phyloP scores from a whole-genome alignment of 2,797 vertebrate species.

The Chromobotia macracanthus region DNA sequence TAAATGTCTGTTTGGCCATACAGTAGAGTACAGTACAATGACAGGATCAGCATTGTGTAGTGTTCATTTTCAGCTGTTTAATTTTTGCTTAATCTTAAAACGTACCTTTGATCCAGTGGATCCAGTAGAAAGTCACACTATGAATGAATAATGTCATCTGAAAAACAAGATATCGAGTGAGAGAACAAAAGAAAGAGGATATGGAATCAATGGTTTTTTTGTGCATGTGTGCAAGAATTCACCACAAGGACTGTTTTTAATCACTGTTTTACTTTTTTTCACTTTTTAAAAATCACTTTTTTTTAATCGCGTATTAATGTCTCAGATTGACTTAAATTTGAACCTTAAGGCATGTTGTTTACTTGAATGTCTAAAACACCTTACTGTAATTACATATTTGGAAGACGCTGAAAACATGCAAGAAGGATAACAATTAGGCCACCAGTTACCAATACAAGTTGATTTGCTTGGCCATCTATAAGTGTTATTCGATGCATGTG shows the following conservation, averaged over 20 bases:
- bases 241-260: constrained; percentile 1
- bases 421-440: constrained; percentile 10
- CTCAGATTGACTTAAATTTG: constrained; percentile 3
- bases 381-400: constrained; percentile 15
- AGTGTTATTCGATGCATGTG: not conserved
- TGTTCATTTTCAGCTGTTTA: not conserved
- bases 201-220: not conserved
- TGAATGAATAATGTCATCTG: constrained; percentile 91
- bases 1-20: too few species aligned
- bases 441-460: not conserved
- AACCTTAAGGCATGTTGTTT: constrained; percentile 2
- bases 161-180: constrained; percentile 84
- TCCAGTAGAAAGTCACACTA: constrained; percentile 89
- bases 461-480: not conserved
- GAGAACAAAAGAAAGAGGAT: constrained; percentile 14
- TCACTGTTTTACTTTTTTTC: too few species aligned
- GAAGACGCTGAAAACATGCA: constrained; percentile 17
- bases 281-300: too few species aligned
- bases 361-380: constrained; percentile 19
- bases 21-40: not conserved
- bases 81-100: not conserved
- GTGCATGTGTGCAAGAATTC: too few species aligned
- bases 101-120: constrained; percentile 87
- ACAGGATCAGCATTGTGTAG: not conserved
- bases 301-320: not conserved